Percentiles rank a stretch among this genome's conserved stretches.
Conservation (phyloP, 1,140 invertebrate species). For the Alviniconcha marisindica region DNA sequence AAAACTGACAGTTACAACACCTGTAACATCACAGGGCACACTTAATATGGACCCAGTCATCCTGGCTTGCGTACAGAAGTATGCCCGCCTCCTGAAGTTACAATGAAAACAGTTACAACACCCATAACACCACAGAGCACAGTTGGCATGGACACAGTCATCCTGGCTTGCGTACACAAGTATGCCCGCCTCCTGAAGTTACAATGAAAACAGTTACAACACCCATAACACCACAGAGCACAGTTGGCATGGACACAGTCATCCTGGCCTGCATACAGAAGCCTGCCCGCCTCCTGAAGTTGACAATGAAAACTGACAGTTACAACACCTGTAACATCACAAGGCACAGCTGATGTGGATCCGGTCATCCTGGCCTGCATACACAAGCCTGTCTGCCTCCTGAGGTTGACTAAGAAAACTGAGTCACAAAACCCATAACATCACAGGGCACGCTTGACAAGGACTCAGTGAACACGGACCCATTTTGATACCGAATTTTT, state of each 20-base stretch:
- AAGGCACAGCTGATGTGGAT: slow-evolving; percentile 97
- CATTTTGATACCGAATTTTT: too few species aligned
- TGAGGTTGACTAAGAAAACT: slow-evolving; percentile 41
- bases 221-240: slow-evolving; percentile 87
- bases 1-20: neutral
- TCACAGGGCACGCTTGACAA: slow-evolving; percentile 88
- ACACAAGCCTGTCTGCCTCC: slow-evolving; percentile 88
- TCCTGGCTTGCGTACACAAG: slow-evolving; percentile 94
- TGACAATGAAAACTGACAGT: neutral
- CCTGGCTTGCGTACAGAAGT: slow-evolving; percentile 92
- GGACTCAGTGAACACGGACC: slow-evolving; percentile 91
- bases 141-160: slow-evolving; percentile 88
- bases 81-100: slow-evolving; percentile 82
- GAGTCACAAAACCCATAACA: too few species aligned
- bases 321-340: slow-evolving; percentile 87
- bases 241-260: slow-evolving; percentile 98
- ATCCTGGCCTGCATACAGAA: slow-evolving; percentile 93
- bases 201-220: neutral
- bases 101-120: slow-evolving; percentile 1
- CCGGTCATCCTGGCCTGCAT: slow-evolving; percentile 96
- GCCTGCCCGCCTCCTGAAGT: slow-evolving; percentile 83
- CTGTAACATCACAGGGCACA: slow-evolving; percentile 90
- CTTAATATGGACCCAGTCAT: slow-evolving; percentile 97
- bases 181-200: slow-evolving; percentile 82
- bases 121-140: too few species aligned